Evolutionary conservation across 2,797 vertebrate genomes (phyloP).

Genomic region (Phalloptychus januarius): DNA sequence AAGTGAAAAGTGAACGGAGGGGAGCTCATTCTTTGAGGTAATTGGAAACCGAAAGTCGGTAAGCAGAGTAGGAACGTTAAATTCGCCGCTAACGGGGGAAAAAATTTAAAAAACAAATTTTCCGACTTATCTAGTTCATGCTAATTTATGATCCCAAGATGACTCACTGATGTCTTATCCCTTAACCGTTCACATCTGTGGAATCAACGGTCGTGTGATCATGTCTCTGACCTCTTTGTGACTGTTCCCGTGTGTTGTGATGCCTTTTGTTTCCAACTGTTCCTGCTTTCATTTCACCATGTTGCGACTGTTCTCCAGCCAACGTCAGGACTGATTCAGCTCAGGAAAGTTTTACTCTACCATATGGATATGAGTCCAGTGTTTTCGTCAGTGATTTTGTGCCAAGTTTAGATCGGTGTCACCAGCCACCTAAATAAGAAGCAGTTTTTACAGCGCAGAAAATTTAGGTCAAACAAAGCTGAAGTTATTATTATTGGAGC

Average conservation of each 20-base stretch:
- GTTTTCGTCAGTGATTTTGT: slow-evolving; percentile 1
- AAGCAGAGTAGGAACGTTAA: background rate
- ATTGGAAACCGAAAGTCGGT: slow-evolving; percentile 3
- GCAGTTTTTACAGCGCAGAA: background rate
- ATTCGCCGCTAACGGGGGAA: background rate
- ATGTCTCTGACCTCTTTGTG: slow-evolving; percentile 22
- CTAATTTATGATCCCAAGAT: slow-evolving; percentile 9
- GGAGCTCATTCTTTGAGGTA: background rate
- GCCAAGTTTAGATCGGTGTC: background rate
- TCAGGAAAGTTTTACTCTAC: slow-evolving; percentile 32
- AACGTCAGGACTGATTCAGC: slow-evolving; percentile 9
- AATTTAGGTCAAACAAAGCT: background rate
- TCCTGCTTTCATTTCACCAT: slow-evolving; percentile 39
- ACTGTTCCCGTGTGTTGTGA: slow-evolving; percentile 18
- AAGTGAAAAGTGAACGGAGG: background rate
- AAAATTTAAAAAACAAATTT: slow-evolving; percentile 2
- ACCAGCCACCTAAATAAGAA: background rate
- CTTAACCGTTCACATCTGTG: slow-evolving; percentile 19
- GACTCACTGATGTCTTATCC: background rate
- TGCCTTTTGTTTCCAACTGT: slow-evolving; percentile 25
- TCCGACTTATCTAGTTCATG: slow-evolving; percentile 2
- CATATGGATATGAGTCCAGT: slow-evolving; percentile 19
- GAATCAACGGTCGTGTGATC: background rate
- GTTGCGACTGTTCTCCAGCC: slow-evolving; percentile 44
- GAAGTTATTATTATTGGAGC: too few species aligned